Evolutionary conservation across 1,140 invertebrate species (phyloP).

Genomic region (Aphelenchoides avenae): DNA sequence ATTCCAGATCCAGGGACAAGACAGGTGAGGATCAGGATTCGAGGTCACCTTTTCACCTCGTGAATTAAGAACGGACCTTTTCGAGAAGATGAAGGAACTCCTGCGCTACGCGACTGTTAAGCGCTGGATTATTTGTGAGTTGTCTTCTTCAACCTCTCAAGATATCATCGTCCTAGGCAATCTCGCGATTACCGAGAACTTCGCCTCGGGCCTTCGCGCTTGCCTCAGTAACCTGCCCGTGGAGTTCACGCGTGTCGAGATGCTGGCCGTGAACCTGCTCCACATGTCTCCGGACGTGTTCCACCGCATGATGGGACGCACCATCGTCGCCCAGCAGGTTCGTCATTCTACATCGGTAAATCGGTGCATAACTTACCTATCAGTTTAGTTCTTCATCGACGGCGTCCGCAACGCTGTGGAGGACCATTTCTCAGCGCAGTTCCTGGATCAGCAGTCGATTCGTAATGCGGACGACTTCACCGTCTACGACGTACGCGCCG

Average conservation of each 20-base stretch:
- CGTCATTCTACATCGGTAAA: background rate
- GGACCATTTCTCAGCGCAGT: constrained; percentile 6
- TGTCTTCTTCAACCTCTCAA: background rate
- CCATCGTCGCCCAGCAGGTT: background rate
- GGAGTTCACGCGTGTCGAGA: constrained; percentile 1
- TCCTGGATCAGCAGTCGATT: constrained; percentile 4
- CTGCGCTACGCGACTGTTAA: too few species aligned
- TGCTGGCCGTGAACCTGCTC: constrained; percentile 7
- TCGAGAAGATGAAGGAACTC: too few species aligned
- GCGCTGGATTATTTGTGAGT: constrained; percentile 13
- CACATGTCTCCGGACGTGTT: constrained; percentile 9
- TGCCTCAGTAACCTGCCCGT: background rate
- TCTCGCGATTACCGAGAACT: constrained; percentile 10
- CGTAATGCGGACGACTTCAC: constrained; percentile 7
- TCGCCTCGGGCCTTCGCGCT: background rate
- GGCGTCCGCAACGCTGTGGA: constrained; percentile 10
- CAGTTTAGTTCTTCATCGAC: constrained; percentile 7
- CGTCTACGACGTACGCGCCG: constrained; percentile 9
- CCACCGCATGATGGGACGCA: constrained; percentile 2
- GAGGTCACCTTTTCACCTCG: constrained; percentile 3
- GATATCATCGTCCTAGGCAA: constrained; percentile 7
- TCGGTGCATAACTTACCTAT: background rate
- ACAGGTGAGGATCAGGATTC: constrained; percentile 2
- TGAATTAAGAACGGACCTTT: too few species aligned
- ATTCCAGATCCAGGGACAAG: background rate